phyloP scores from a whole-genome alignment of 2,113 vertebrate species.

The Gnathonemus echidnorhynchus region DNA sequence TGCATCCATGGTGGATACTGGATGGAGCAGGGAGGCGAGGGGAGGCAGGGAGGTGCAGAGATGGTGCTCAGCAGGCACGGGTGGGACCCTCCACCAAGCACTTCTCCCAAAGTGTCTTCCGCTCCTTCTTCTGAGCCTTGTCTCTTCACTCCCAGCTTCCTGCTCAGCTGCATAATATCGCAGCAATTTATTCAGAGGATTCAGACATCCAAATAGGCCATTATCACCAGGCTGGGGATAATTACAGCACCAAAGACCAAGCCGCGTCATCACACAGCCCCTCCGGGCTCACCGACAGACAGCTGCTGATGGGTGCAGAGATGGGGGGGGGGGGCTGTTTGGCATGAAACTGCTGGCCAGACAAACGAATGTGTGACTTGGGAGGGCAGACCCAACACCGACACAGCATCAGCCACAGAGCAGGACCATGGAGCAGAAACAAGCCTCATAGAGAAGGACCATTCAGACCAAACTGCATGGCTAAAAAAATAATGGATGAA shows the following conservation, averaged over 20 bases:
- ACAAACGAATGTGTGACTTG: neutral
- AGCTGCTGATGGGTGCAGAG: conserved; percentile 1
- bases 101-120: neutral
- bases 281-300: neutral
- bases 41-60: neutral
- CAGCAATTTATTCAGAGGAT: conserved; percentile 5
- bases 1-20: neutral
- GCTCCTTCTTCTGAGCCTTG: neutral
- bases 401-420: neutral
- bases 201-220: conserved; percentile 7
- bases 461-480: neutral
- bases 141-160: conserved; percentile 6
- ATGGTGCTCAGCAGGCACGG: neutral
- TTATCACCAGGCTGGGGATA: conserved; percentile 13
- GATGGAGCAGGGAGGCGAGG: neutral
- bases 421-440: neutral
- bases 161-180: conserved; percentile 16
- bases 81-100: neutral
- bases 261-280: neutral
- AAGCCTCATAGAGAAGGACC: neutral
- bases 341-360: neutral
- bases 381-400: neutral
- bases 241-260: conserved; percentile 16
- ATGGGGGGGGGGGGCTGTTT: neutral
- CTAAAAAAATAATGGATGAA: neutral